A percentile compares a stretch with the other conserved stretches of the same genome.
These are phyloP conservation scores for Deilephila porcellus DNA, from an alignment of 2,888 invertebrate genomes.

Conservation along the genomic window DNA sequence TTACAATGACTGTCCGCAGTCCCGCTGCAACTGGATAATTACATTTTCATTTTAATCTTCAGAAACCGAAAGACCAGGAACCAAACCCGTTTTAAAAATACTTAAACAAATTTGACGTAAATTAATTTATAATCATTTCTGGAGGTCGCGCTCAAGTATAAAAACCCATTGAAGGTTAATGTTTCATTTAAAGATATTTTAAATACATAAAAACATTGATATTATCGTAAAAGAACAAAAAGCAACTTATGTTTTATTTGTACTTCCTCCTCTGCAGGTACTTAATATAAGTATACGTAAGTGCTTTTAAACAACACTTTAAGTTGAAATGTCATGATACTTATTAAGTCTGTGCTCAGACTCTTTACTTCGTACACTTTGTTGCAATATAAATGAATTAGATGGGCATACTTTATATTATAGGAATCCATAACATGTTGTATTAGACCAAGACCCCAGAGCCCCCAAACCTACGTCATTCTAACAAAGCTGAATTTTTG, in stretches of 20 bases:
- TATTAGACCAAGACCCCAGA: too few relatives aligned
- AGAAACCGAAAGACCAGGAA: background rate
- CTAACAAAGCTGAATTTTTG: too few relatives aligned
- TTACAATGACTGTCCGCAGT: background rate
- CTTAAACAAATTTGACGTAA: background rate
- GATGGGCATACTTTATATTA: too few relatives aligned
- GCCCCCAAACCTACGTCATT: too few relatives aligned
- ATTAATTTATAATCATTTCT: constrained; percentile 18
- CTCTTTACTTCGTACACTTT: too few relatives aligned
- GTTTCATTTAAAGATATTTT: constrained; percentile 16
- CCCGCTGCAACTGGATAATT: background rate
- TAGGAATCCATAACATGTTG: too few relatives aligned
- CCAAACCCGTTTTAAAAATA: constrained; percentile 9
- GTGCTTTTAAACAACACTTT: background rate
- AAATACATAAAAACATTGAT: constrained; percentile 14
- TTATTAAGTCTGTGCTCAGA: background rate
- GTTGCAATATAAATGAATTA: too few relatives aligned
- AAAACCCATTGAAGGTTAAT: constrained; percentile 19
- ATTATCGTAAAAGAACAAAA: constrained; percentile 19
- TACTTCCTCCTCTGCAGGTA: constrained; percentile 1
- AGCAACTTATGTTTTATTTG: background rate
- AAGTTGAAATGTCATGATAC: background rate
- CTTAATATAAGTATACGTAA: background rate
- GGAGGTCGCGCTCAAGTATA: background rate
- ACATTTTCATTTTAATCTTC: background rate